Percentiles rank a stretch among this genome's conserved stretches.
Evolutionary conservation across 2,888 invertebrate genomes (phyloP).

Genomic region (Zaprionus obscuricornis): DNA sequence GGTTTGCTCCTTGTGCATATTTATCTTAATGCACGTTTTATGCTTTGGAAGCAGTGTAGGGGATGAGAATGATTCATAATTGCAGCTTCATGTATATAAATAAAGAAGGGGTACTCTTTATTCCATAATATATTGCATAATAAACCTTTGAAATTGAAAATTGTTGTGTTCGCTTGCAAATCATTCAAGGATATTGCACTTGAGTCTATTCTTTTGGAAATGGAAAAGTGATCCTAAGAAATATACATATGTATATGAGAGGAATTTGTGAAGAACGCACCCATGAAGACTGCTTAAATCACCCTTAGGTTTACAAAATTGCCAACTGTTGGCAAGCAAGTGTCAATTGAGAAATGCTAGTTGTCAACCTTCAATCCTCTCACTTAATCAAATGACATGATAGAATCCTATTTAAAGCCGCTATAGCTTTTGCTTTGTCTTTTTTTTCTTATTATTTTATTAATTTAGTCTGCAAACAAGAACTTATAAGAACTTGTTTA

Average conservation of each 20-base stretch:
- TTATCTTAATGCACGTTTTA: conserved; percentile 63
- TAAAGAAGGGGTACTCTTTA: conserved; percentile 17
- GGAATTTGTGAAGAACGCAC: no score
- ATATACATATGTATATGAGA: no score
- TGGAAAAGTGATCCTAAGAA: no score
- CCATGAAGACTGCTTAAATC: conserved; percentile 1
- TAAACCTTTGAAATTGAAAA: conserved; percentile 33
- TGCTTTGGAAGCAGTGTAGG: background rate
- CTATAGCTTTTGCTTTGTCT: conserved; percentile 34
- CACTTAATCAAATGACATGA: conserved; percentile 1
- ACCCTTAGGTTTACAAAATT: background rate
- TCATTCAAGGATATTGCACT: conserved; percentile 28
- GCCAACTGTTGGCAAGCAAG: no score
- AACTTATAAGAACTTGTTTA: conserved; percentile 49
- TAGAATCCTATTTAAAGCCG: conserved; percentile 34
- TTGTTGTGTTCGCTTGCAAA: conserved; percentile 21
- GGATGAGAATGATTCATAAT: conserved; percentile 32
- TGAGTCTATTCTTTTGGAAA: background rate
- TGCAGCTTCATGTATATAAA: conserved; percentile 54
- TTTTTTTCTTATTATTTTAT: conserved; percentile 30
- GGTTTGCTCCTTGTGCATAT: conserved; percentile 63
- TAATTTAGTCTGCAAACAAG: conserved; percentile 27
- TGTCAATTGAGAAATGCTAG: no score
- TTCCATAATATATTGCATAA: conserved; percentile 48
- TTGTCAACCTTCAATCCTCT: background rate